Base-by-base conservation (phyloP, 2,113 vertebrate genomes). In the Sander vitreus region DNA sequence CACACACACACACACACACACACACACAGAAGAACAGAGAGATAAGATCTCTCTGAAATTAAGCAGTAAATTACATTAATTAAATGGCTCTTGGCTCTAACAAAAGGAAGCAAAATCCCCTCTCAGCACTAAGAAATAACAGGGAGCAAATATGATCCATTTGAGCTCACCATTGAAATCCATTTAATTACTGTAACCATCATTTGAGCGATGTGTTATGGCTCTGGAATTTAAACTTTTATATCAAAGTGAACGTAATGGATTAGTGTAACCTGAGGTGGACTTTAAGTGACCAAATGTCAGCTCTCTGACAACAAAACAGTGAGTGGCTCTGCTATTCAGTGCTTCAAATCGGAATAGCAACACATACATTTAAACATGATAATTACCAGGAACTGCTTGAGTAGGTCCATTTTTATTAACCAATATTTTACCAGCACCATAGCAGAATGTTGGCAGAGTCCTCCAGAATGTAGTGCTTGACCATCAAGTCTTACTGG, bases 61-160 rank as follows among this genome's bases (percentile, higher is more conserved):
- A 23, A 77, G 19, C 23, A 50, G 54, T 14, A 23, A 50, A 77
- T 59, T 12, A 16, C 63, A 47, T 45, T 47, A 67, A 58, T 58
- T 58, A 50, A 48, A 78, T 47, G 23, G 18, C 11, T 53, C 15
- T 64, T n/a, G 43, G 8, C n/a, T 54, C 15, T 39, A 25, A 76
- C 59, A 27, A 27, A 54, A 27, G n/a, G 14, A 30, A 66, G 33
- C 18, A 47, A 43, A 58, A 30, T 57, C 7, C n/a, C 23, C 12
- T 21, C 6, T 30, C 57, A 33, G 23, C 57, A 60, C 23, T 60
- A 15, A 60, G n/a, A 30, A 47, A 72, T 72, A 54, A 16, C 59
- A 36, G 30, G 58, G 27, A 62, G 9, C 4, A 62, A 62, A 36
- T 21, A 33, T 62, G 18, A 60, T 60, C 58, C 30, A 33, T 60